Percentiles rank a stretch among this genome's conserved stretches.
phyloP scores from a whole-genome alignment of 1,140 invertebrate genomes.

The Lucilia cuprina region DNA sequence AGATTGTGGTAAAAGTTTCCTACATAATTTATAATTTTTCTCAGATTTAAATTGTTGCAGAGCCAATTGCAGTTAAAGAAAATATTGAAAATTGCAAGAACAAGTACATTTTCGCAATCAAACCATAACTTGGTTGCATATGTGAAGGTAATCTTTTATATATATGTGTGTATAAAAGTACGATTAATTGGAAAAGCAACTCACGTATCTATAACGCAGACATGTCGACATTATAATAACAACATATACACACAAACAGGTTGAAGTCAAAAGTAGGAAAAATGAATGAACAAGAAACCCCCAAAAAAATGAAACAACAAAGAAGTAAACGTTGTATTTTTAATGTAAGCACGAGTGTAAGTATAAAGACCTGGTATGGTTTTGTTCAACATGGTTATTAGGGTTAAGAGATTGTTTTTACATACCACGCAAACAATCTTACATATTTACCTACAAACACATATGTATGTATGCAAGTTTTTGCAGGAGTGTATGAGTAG shows the following conservation, averaged over 20 bases:
- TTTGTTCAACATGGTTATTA: conserved; percentile 5
- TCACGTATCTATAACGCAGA: conserved; percentile 7
- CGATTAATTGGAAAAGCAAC: background rate
- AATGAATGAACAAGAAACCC: background rate
- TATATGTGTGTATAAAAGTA: background rate
- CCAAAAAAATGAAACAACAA: background rate
- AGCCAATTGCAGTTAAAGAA: no score
- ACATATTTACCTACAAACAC: background rate
- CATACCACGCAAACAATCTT: background rate
- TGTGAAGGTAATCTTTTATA: background rate
- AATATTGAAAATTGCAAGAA: no score
- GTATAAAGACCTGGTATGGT: background rate
- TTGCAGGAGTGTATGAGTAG: background rate
- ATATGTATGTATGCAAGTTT: no score
- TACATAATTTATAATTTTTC: no score
- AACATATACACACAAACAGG: background rate
- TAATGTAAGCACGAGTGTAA: background rate
- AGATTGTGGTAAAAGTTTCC: no score
- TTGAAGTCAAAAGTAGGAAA: background rate
- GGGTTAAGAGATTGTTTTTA: background rate
- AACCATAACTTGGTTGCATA: background rate
- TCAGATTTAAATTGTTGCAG: no score
- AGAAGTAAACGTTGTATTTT: background rate
- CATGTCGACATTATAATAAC: conserved; percentile 1
- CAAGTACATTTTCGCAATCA: background rate